Base-by-base conservation (phyloP, 2,888 invertebrate genomes). In the Caprella mutica region DNA sequence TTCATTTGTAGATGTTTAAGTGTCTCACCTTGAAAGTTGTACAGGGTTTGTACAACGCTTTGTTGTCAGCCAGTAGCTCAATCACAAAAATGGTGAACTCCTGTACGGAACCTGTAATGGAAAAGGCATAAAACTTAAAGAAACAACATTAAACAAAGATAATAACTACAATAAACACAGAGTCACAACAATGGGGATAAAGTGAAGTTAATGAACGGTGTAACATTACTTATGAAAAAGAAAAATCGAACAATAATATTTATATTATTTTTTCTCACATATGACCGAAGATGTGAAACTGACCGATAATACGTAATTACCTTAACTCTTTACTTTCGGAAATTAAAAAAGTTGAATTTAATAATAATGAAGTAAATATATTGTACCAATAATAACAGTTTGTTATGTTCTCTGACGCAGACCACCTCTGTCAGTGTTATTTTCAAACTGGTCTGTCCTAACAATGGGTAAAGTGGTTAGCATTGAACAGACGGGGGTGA, bases 31-130 rank as follows among this genome's bases (percentile, higher is more conserved):
- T 66, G 65, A 70, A 70, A 8, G 66, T 62, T 5, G 68, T 66
- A 53, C 70, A 70, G 6, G 67, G 67, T 40, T 69, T 68, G 57
- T 70, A 70, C 14, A 67, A 62, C 2, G 68, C 67, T 59, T 67
- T 67, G 55, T 65, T 67, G 42, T 65, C 66, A 2, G 66, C 66
- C 9, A 67, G 56, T 29, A 67, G 59, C 53, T 68, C 67, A 27
- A 69, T 66, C n/a, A 70, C 67, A 51, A 68, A 69, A 42, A 70
- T 67, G 23, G 62, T 62, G 33, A 62, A 62, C 51, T 62, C 62
- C 46, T 62, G 62, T 14, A 58, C 26, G 9, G 62, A 62, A 0
- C 62, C 62, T 62, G 58, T 3, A 30, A 38, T 14, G 1, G 26
- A 19, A 43, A 42, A 5, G 24, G 6, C 19, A 14, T 9, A 35